phyloP scores from a whole-genome alignment of 1,140 invertebrate genomes.

The Drosophila jambulina region DNA sequence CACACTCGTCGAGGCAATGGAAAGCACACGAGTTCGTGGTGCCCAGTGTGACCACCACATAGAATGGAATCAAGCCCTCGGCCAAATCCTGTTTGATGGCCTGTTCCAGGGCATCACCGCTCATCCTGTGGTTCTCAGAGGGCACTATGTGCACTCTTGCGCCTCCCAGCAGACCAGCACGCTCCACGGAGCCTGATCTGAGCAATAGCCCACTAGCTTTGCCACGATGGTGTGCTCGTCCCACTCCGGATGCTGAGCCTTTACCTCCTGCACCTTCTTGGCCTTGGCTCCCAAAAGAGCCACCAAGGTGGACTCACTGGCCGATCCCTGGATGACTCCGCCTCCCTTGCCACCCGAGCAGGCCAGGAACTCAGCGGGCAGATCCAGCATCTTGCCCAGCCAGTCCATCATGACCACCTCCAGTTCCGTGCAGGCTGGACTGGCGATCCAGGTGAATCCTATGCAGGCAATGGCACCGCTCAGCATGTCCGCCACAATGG shows the following conservation, averaged over 20 bases:
- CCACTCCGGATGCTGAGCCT: constrained; percentile 90
- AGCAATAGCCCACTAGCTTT: constrained; percentile 95
- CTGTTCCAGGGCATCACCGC: constrained; percentile 92
- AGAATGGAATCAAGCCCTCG: constrained; percentile 95
- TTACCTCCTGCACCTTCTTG: constrained; percentile 89
- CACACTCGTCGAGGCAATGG: constrained; percentile 94
- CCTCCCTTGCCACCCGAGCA: constrained; percentile 93
- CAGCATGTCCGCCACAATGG: constrained; percentile 94
- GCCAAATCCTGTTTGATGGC: constrained; percentile 93
- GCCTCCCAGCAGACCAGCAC: constrained; percentile 95
- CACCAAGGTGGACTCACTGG: constrained; percentile 94
- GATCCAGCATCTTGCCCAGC: constrained; percentile 96
- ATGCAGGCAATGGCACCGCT: constrained; percentile 97
- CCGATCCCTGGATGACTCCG: constrained; percentile 96
- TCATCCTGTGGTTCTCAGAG: constrained; percentile 91
- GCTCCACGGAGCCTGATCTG: constrained; percentile 96
- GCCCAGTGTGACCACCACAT: constrained; percentile 94
- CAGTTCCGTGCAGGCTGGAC: constrained; percentile 98
- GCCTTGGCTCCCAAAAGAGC: constrained; percentile 96
- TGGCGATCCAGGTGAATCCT: constrained; percentile 96
- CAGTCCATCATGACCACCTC: constrained; percentile 99
- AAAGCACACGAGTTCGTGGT: constrained; percentile 96
- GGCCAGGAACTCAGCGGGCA: constrained; percentile 95
- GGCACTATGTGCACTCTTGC: constrained; percentile 93
- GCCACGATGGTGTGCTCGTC: constrained; percentile 93